Evolutionary conservation across 2,797 vertebrate genomes (phyloP).

Genomic region (Momotus momota): DNA sequence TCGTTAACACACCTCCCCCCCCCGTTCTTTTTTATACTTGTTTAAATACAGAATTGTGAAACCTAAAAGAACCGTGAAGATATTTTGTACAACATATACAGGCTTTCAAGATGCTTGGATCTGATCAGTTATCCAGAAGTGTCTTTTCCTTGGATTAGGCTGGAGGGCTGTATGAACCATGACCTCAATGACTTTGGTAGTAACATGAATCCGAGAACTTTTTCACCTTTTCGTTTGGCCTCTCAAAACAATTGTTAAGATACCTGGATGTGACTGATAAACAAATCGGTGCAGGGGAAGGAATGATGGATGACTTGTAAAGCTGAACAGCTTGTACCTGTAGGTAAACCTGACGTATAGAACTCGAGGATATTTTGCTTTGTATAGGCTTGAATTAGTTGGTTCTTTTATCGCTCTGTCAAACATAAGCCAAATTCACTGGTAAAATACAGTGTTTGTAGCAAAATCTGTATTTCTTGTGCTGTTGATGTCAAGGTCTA

Average conservation of each 20-base stretch:
- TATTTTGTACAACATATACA: background rate
- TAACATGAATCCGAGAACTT: background rate
- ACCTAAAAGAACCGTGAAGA: background rate
- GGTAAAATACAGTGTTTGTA: background rate
- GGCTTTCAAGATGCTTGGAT: background rate
- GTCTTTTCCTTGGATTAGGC: background rate
- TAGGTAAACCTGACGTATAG: background rate
- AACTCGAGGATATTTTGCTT: background rate
- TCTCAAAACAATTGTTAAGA: background rate
- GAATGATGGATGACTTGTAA: background rate
- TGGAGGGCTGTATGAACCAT: background rate
- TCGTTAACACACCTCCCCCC: background rate
- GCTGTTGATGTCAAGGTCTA: background rate
- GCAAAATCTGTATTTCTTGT: background rate
- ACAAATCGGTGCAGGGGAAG: background rate
- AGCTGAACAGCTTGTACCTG: background rate
- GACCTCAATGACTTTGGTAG: background rate
- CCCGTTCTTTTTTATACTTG: background rate
- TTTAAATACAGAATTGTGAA: background rate
- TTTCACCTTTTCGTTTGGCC: background rate
- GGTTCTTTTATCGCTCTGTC: background rate
- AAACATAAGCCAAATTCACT: background rate
- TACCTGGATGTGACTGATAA: background rate
- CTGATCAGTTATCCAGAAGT: background rate
- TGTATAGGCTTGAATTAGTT: background rate